Conservation (phyloP, 2,888 invertebrate genomes). For the Bibio marci region DNA sequence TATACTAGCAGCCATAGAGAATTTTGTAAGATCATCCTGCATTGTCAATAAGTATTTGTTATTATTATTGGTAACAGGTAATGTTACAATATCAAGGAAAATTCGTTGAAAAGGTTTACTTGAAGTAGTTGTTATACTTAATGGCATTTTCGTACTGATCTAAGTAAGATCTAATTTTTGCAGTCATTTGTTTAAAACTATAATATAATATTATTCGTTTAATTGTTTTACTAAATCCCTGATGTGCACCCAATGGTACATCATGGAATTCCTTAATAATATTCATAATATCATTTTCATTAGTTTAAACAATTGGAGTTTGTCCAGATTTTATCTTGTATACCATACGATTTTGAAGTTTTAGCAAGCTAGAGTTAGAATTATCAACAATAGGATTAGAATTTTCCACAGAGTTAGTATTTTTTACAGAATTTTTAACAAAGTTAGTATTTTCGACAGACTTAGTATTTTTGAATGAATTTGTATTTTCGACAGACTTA, state of each 20-base stretch:
- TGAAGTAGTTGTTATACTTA: constrained; percentile 15
- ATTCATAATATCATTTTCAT: neutral
- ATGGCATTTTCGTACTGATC: constrained; percentile 9
- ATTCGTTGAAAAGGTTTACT: constrained; percentile 15
- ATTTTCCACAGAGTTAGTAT: too few relatives aligned
- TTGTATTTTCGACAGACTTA: too few relatives aligned
- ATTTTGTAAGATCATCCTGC: constrained; percentile 20
- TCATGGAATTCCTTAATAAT: constrained; percentile 3
- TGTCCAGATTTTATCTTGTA: too few relatives aligned
- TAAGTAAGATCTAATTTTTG: constrained; percentile 9
- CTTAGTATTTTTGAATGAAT: too few relatives aligned
- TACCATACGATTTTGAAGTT: too few relatives aligned
- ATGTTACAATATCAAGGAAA: constrained; percentile 18
- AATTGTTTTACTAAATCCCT: constrained; percentile 9
- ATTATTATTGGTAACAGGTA: constrained; percentile 14
- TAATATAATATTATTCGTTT: constrained; percentile 9
- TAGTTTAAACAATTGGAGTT: too few relatives aligned
- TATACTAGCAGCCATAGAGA: constrained; percentile 15
- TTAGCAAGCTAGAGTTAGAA: too few relatives aligned
- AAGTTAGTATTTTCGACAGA: too few relatives aligned
- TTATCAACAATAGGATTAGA: too few relatives aligned
- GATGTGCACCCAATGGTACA: constrained; percentile 8
- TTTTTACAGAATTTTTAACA: too few relatives aligned
- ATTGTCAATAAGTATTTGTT: constrained; percentile 20
- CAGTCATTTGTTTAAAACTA: constrained; percentile 13